These are phyloP conservation scores for Entosphenus tridentatus DNA, from an alignment of 2,113 vertebrate species.

Conservation along the genomic window DNA sequence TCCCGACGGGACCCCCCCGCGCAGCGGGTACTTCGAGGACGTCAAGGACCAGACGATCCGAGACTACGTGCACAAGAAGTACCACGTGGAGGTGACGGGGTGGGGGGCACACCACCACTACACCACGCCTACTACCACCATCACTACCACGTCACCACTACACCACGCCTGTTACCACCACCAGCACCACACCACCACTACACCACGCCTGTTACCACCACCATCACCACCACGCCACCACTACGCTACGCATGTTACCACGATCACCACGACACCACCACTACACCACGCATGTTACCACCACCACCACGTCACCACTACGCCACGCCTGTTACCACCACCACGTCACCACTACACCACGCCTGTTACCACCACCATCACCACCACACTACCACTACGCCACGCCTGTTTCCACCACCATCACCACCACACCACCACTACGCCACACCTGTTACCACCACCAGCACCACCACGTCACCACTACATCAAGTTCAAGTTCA, in stretches of 20 bases:
- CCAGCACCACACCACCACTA: too few species aligned
- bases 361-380: too few species aligned
- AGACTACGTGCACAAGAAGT: constrained; percentile 64
- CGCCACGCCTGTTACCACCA: too few species aligned
- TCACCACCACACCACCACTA: too few species aligned
- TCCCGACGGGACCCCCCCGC: constrained; percentile 26
- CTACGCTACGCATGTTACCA: background rate
- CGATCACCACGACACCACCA: background rate
- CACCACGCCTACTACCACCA: background rate
- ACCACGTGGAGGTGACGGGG: constrained; percentile 59
- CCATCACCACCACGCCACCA: background rate
- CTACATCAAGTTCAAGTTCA: too few species aligned
- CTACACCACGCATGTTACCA: too few species aligned
- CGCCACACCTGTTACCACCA: too few species aligned
- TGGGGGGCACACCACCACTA: background rate
- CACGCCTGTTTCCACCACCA: too few species aligned
- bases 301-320: too few species aligned
- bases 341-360: too few species aligned
- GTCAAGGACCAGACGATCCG: constrained; percentile 71
- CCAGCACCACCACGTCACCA: too few species aligned
- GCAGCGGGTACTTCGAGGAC: constrained; percentile 46
- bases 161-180: background rate
- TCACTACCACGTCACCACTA: background rate
- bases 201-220: background rate
- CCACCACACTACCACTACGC: too few species aligned